phyloP scores from a whole-genome alignment of 2,888 invertebrate species.

The Amphiduros pacificus region DNA sequence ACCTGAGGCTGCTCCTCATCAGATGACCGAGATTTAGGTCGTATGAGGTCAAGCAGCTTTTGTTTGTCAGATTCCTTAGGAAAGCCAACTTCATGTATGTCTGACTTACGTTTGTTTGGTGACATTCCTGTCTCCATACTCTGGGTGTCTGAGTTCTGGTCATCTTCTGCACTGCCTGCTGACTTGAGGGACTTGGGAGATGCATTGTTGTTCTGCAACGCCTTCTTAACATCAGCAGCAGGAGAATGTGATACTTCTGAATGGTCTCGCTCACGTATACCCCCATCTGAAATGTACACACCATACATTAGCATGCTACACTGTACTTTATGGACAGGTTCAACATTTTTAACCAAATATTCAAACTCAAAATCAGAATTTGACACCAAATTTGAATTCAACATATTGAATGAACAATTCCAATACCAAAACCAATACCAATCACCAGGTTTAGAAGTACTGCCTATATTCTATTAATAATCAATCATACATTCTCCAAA shows the following conservation, averaged over 20 bases:
- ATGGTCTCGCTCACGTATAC: not conserved
- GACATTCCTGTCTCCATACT: constrained; percentile 20
- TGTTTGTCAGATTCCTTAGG: constrained; percentile 43
- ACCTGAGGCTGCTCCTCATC: constrained; percentile 4
- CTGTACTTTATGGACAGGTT: too few species aligned
- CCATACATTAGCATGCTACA: too few species aligned
- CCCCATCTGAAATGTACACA: not conserved
- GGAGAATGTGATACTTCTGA: not conserved
- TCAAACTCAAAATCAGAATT: too few species aligned
- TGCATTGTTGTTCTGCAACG: constrained; percentile 20
- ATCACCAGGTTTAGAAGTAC: too few species aligned
- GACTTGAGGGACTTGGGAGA: constrained; percentile 7
- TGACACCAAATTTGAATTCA: too few species aligned
- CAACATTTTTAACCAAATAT: too few species aligned
- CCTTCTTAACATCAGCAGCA: constrained; percentile 2
- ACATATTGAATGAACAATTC: too few species aligned
- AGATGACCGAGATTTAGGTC: not conserved
- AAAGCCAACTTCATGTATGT: constrained; percentile 30
- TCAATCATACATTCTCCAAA: too few species aligned
- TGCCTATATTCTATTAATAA: too few species aligned
- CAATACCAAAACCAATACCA: too few species aligned
- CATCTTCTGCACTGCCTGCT: constrained; percentile 1
- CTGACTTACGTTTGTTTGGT: not conserved
- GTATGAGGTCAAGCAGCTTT: constrained; percentile 30
- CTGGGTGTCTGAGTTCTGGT: constrained; percentile 18